Conservation (phyloP, 2,113 vertebrate genomes). For the Sylvilagus bachmani region DNA sequence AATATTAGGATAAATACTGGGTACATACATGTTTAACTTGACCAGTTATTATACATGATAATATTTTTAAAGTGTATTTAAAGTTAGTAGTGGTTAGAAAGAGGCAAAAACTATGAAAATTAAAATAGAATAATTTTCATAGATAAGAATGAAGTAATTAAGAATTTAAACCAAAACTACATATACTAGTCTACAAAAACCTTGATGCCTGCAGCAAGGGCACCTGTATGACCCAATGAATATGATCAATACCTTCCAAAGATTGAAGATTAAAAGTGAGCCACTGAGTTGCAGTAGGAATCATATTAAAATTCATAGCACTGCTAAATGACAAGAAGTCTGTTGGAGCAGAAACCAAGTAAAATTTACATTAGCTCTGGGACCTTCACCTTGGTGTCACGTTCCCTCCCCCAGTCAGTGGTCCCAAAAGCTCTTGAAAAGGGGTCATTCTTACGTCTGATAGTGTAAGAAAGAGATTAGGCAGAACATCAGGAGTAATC, state of each 20-base stretch:
- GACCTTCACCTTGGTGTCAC: constrained; percentile 35
- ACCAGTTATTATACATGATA: background rate
- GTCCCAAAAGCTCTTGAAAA: constrained; percentile 10
- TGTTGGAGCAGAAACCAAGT: constrained; percentile 59
- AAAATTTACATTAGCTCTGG: constrained; percentile 58
- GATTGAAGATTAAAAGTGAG: constrained; percentile 69
- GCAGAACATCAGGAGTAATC: constrained; percentile 8
- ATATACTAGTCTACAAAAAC: background rate
- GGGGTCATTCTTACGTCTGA: background rate
- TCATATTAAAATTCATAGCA: constrained; percentile 72
- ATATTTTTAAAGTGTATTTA: constrained; percentile 44
- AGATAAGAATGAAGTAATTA: background rate
- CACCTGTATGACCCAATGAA: constrained; percentile 44
- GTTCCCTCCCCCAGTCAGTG: background rate
- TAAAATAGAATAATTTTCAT: constrained; percentile 19
- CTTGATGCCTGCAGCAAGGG: constrained; percentile 15
- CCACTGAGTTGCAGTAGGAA: constrained; percentile 32
- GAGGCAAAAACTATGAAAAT: constrained; percentile 22
- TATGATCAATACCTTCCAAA: constrained; percentile 66
- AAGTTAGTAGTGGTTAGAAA: background rate
- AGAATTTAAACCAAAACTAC: constrained; percentile 51
- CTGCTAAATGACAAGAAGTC: constrained; percentile 57
- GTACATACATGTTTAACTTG: background rate
- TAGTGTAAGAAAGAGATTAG: constrained; percentile 7
- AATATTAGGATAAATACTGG: background rate